A percentile compares a stretch with the other conserved stretches of the same genome.
phyloP scores from a whole-genome alignment of 2,888 invertebrate genomes.

The Drosophila peninsularis region DNA sequence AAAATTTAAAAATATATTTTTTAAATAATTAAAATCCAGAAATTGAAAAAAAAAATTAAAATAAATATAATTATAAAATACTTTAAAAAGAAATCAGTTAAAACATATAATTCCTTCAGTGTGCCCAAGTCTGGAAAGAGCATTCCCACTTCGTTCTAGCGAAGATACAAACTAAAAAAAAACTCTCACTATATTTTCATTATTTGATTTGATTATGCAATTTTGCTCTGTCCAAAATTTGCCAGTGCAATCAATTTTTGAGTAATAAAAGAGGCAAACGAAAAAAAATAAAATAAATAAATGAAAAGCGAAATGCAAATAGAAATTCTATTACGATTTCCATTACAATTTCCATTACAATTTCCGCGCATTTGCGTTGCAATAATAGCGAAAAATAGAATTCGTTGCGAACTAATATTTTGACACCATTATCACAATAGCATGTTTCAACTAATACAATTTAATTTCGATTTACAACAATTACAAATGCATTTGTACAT shows the following conservation, averaged over 20 bases:
- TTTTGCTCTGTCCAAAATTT: slow-evolving; percentile 50
- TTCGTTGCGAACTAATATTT: slow-evolving; percentile 37
- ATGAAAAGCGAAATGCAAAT: slow-evolving; percentile 17
- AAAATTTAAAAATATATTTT: no score
- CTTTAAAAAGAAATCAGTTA: no score
- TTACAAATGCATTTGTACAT: slow-evolving; percentile 44
- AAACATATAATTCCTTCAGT: no score
- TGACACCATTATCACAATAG: slow-evolving; percentile 39
- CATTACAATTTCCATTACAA: slow-evolving; percentile 14
- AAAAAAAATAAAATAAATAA: neutral
- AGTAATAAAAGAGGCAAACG: slow-evolving; percentile 43
- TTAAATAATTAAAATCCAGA: no score
- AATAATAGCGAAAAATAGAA: slow-evolving; percentile 20
- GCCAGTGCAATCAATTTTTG: slow-evolving; percentile 83
- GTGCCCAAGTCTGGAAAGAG: slow-evolving; percentile 18
- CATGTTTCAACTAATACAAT: slow-evolving; percentile 47
- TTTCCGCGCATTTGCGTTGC: slow-evolving; percentile 21
- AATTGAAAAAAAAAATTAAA: no score
- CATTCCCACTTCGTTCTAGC: slow-evolving; percentile 20
- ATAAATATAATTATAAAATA: no score
- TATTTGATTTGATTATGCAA: slow-evolving; percentile 9
- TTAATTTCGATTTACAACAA: slow-evolving; percentile 29
- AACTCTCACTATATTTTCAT: slow-evolving; percentile 1
- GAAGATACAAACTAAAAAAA: slow-evolving; percentile 9
- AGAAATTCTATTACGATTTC: slow-evolving; percentile 11